Percentiles rank a stretch among this genome's conserved stretches.
Conservation (phyloP, 1,140 invertebrate genomes). For the Acromyrmex echinatior region DNA sequence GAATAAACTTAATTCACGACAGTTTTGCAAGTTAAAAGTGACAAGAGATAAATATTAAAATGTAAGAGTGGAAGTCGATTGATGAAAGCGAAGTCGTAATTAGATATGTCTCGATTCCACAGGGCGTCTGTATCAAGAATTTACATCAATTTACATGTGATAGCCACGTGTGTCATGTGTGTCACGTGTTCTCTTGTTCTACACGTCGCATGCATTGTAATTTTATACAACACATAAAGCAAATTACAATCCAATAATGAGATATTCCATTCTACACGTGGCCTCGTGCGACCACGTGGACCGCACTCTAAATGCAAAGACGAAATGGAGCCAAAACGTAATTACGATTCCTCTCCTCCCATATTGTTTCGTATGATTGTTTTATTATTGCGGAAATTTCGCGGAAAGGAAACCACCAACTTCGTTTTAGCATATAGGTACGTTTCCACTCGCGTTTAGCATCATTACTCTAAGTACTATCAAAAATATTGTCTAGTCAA, state of each 20-base stretch:
- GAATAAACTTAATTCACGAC: background rate
- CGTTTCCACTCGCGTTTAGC: background rate
- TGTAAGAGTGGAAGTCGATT: background rate
- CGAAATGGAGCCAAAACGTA: conserved; percentile 23
- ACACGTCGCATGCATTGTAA: background rate
- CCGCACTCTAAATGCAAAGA: background rate
- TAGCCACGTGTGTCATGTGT: conserved; percentile 16
- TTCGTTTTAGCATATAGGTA: background rate
- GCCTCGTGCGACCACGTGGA: background rate
- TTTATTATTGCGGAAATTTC: background rate
- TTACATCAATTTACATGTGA: background rate
- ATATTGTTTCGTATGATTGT: background rate
- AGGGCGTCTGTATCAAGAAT: background rate
- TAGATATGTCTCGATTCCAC: background rate
- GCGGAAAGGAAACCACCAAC: background rate
- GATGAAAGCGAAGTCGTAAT: background rate
- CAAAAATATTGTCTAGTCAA: too few relatives aligned
- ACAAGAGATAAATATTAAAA: background rate
- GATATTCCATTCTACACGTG: conserved; percentile 6
- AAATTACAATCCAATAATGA: conserved; percentile 34
- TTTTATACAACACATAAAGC: background rate
- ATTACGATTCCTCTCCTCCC: background rate
- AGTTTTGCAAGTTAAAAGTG: background rate
- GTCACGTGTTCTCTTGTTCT: conserved; percentile 12
- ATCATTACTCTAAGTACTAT: too few relatives aligned